phyloP scores from a whole-genome alignment of 2,888 invertebrate species.

The Agrochola lychnidis region DNA sequence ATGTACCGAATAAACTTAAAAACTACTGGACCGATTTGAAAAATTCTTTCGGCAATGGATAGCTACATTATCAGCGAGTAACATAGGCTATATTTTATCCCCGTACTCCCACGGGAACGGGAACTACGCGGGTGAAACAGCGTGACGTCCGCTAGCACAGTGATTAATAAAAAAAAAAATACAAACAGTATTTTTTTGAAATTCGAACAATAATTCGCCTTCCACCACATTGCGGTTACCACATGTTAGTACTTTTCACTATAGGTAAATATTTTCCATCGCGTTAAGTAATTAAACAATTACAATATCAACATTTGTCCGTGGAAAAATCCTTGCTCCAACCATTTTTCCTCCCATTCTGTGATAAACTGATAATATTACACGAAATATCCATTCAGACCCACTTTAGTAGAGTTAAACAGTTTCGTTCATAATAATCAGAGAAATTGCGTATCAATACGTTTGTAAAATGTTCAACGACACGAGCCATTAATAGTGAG shows the following conservation, averaged over 20 bases:
- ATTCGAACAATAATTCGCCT: neutral
- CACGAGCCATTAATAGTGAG: neutral
- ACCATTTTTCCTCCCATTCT: neutral
- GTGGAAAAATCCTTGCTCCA: neutral
- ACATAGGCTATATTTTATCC: no score
- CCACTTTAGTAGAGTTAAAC: neutral
- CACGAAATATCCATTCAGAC: slow-evolving; percentile 1
- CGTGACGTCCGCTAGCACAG: no score
- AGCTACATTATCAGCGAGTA: no score
- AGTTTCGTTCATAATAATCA: neutral
- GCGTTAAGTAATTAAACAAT: neutral
- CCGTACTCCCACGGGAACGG: no score
- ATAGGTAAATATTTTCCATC: neutral
- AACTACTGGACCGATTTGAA: no score
- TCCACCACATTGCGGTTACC: neutral
- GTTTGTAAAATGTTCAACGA: slow-evolving; percentile 11
- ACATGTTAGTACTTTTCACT: no score
- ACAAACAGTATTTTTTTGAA: no score
- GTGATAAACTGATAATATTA: neutral
- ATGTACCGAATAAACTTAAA: no score
- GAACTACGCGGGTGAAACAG: no score
- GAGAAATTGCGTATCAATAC: neutral
- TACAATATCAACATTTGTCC: neutral
- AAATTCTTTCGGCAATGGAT: no score
- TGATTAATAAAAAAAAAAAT: no score